Evolutionary conservation across 2,113 vertebrate species (phyloP), one percentile per base, ranked within the genome.

Genomic region (Tragelaphus imberbis): DNA sequence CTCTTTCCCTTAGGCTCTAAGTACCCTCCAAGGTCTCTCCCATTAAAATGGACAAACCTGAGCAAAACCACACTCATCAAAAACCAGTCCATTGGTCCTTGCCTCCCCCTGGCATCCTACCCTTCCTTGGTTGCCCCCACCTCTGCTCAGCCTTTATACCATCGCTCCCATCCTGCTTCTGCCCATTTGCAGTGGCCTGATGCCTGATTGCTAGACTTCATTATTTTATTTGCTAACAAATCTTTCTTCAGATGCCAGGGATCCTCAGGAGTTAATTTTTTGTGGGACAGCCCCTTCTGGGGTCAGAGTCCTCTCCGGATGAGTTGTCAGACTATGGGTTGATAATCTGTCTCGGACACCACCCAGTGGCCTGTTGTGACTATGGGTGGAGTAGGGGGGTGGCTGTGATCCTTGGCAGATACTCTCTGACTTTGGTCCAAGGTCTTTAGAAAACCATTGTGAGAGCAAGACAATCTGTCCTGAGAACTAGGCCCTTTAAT

Each of bases 361-460:
- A 93, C 87, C 58, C 79, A 88, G 89, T 91, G 95, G 65, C 58
- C 21, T 7, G 14, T 11, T 25, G 55, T 79, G 61, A 90, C 36
- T 47, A 19, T 17, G 21, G 33, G 33, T 33, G 25, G 77, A 11
- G 30, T 44, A 40, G 27, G 5, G 40, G 55, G 7, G 21, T 77
- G 79, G 53, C 84, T 56, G 17, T 94, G 80, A 75, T 95, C 75
- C 30, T 97, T 95, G 77, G 89, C 94, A 97, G 56, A 53, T 88
- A n/a, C 9, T 80, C 68, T 81, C 58, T 89, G 88, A 94, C 59
- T 92, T 96, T 47, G 27, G 68, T 96, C 81, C 88, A 92, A 96
- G 63, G 36, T 96, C 85, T 95, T 97, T 91, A 96, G 96, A 96
- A 97, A 97, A 94, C 65, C 77, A 91, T 4, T 80, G 61, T 89